Evolutionary conservation across 2,888 invertebrate genomes (phyloP).

Genomic region (Lacanobia wlatinum): DNA sequence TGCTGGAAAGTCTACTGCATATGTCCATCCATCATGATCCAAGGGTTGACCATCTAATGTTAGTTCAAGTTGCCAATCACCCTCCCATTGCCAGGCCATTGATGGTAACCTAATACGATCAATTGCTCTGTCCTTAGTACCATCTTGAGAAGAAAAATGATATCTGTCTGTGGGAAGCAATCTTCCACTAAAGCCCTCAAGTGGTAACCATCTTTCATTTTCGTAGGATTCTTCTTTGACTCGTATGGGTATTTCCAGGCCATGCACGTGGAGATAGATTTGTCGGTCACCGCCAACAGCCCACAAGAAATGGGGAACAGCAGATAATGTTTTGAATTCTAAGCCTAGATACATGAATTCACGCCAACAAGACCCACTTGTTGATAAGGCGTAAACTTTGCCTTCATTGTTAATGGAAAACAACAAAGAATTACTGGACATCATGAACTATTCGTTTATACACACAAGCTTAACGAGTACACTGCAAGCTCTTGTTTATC

Average conservation of each 20-base stretch:
- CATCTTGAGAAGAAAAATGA: slow-evolving; percentile 96
- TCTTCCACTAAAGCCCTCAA: slow-evolving; percentile 96
- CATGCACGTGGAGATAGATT: slow-evolving; percentile 97
- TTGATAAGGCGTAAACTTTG: slow-evolving; percentile 95
- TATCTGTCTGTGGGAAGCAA: slow-evolving; percentile 97
- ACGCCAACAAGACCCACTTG: slow-evolving; percentile 95
- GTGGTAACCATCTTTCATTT: slow-evolving; percentile 98
- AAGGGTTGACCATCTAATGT: slow-evolving; percentile 96
- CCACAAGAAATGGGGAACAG: slow-evolving; percentile 96
- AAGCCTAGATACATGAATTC: slow-evolving; percentile 96
- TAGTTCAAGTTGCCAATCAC: slow-evolving; percentile 97
- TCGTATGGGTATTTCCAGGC: slow-evolving; percentile 96
- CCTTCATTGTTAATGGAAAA: slow-evolving; percentile 97
- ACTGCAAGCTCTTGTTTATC: slow-evolving; percentile 27
- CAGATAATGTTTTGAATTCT: slow-evolving; percentile 97
- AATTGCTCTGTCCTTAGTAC: slow-evolving; percentile 94
- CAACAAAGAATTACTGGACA: slow-evolving; percentile 93
- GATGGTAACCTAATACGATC: slow-evolving; percentile 96
- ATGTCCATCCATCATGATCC: slow-evolving; percentile 98
- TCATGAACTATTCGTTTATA: slow-evolving; percentile 61
- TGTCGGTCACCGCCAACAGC: slow-evolving; percentile 98
- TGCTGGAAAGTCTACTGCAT: slow-evolving; percentile 97
- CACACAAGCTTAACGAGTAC: slow-evolving; percentile 27
- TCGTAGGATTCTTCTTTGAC: slow-evolving; percentile 97
- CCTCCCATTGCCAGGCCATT: slow-evolving; percentile 99